Conservation (phyloP, 2,797 vertebrate genomes). For the Rhabdomys pumilio region DNA sequence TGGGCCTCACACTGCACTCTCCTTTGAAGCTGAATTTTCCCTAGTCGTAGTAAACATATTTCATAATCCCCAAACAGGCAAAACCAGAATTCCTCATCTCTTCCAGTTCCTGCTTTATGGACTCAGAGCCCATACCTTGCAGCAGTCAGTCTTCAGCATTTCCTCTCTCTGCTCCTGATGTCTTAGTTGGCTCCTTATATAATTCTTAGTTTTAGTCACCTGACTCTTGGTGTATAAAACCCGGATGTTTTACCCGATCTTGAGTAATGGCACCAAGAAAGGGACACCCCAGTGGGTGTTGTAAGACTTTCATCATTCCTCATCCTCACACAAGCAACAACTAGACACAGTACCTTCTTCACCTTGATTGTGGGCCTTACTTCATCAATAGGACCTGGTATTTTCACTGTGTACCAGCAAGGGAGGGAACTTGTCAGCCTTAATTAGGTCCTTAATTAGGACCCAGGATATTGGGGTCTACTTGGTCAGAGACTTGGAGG, state of each 20-base stretch:
- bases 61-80: constrained; percentile 16
- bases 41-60: constrained; percentile 27
- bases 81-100: constrained; percentile 38
- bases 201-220: constrained; percentile 37
- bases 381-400: too few relatives aligned
- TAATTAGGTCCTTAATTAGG: neutral
- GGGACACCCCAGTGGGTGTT: neutral
- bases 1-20: neutral
- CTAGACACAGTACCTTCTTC: neutral
- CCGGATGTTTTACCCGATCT: neutral
- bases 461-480: neutral
- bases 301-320: neutral
- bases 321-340: neutral
- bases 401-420: neutral
- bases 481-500: neutral
- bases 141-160: neutral
- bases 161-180: neutral
- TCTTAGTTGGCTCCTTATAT: constrained; percentile 19
- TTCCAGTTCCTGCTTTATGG: neutral
- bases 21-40: constrained; percentile 1
- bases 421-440: neutral
- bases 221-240: neutral
- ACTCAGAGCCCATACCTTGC: constrained; percentile 1
- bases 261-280: neutral
- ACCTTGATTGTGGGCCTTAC: neutral